phyloP scores from a whole-genome alignment of 1,140 invertebrate genomes.

The Cepaea nemoralis region DNA sequence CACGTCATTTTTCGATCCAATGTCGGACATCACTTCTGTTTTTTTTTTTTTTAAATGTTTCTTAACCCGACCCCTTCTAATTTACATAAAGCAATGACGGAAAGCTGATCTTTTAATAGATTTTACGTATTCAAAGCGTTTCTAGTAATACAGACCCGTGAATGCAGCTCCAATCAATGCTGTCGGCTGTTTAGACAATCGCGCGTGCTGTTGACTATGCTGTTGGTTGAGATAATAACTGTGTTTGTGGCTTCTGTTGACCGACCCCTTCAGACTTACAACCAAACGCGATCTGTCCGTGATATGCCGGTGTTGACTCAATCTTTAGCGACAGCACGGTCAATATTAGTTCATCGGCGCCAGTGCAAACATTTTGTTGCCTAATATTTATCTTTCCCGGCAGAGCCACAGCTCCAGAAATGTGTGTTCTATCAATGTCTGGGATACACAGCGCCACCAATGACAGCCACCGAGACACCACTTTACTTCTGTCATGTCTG shows the following conservation, averaged over 20 bases:
- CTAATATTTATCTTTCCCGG: slow-evolving; percentile 44
- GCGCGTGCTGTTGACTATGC: slow-evolving; percentile 34
- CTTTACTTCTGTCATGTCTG: no score
- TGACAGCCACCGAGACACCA: no score
- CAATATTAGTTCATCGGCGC: slow-evolving; percentile 35
- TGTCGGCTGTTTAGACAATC: slow-evolving; percentile 40
- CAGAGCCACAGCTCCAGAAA: slow-evolving; percentile 29
- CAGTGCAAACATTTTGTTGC: slow-evolving; percentile 46
- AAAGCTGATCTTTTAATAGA: no score
- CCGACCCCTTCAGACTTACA: neutral
- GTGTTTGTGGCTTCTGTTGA: slow-evolving; percentile 22
- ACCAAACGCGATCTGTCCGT: slow-evolving; percentile 16
- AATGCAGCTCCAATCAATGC: slow-evolving; percentile 37
- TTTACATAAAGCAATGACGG: no score
- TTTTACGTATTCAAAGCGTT: no score
- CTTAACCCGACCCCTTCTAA: no score
- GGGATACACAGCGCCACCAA: neutral
- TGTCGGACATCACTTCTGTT: no score
- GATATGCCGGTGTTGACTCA: slow-evolving; percentile 42
- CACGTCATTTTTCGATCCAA: no score
- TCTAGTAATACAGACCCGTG: no score
- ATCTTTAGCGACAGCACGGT: slow-evolving; percentile 41
- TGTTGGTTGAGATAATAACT: slow-evolving; percentile 32
- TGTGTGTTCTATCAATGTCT: neutral
- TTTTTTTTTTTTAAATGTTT: no score